Percentiles rank a stretch among this genome's conserved stretches.
These are phyloP conservation scores for Verasper variegatus DNA, from an alignment of 2,113 vertebrate genomes.

Conservation along the genomic window DNA sequence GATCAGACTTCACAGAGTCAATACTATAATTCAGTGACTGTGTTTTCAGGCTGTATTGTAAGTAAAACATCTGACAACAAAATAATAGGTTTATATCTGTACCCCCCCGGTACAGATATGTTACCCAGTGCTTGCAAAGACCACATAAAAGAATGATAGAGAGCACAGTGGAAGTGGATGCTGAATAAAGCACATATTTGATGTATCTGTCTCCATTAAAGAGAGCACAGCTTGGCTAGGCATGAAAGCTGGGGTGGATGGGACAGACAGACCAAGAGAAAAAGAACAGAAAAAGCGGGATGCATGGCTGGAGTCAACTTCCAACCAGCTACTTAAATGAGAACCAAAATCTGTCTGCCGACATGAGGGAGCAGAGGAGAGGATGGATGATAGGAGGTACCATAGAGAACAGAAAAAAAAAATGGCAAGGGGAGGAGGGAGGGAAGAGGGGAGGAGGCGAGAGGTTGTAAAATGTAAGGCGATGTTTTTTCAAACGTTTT, in stretches of 20 bases:
- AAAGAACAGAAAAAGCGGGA: background rate
- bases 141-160: background rate
- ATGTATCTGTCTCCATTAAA: constrained; percentile 27
- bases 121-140: background rate
- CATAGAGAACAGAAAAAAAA: background rate
- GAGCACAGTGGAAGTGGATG: background rate
- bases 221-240: constrained; percentile 7
- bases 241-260: constrained; percentile 16
- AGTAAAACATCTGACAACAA: background rate
- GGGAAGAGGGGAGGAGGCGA: background rate
- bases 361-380: background rate
- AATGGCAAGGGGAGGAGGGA: background rate
- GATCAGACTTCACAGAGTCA: background rate
- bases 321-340: background rate
- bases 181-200: constrained; percentile 15
- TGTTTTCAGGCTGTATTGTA: background rate
- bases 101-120: background rate
- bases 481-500: too few relatives aligned
- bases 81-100: background rate
- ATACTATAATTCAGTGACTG: background rate
- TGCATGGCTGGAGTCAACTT: constrained; percentile 6
- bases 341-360: constrained; percentile 11
- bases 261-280: background rate
- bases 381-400: background rate
- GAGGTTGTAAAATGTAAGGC: too few relatives aligned